These are phyloP conservation scores for Cantharis rustica DNA, from an alignment of 2,888 invertebrate genomes.

Conservation along the genomic window DNA sequence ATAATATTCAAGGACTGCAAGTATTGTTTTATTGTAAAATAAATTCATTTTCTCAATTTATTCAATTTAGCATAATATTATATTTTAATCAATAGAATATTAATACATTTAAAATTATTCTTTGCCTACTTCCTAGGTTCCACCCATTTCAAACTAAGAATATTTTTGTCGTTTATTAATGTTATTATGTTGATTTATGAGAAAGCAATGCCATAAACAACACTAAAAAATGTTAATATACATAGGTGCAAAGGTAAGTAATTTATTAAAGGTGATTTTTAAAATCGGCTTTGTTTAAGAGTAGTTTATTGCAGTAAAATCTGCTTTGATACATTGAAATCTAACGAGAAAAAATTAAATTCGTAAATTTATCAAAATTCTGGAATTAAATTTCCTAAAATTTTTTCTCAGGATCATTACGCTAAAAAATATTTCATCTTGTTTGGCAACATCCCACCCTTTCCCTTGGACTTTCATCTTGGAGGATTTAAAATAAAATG, in stretches of 20 bases:
- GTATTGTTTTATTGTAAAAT: neutral
- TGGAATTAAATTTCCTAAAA: too few relatives aligned
- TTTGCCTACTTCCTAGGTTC: neutral
- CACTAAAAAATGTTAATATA: neutral
- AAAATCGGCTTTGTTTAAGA: too few relatives aligned
- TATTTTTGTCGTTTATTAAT: neutral
- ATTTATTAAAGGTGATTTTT: neutral
- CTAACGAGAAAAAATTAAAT: too few relatives aligned
- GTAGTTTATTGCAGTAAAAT: too few relatives aligned
- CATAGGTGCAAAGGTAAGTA: neutral
- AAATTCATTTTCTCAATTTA: neutral
- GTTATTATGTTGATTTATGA: neutral
- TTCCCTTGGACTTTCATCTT: neutral
- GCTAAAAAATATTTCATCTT: neutral
- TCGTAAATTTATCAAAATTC: too few relatives aligned
- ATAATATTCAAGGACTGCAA: neutral
- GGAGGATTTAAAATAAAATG: neutral
- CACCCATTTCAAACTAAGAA: neutral
- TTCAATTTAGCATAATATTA: neutral
- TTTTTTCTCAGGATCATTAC: neutral
- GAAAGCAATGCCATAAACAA: neutral
- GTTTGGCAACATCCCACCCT: too few relatives aligned
- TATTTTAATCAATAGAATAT: neutral
- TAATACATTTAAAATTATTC: neutral
- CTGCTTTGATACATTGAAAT: too few relatives aligned